Percentiles rank a stretch among this genome's conserved stretches.
These are phyloP conservation scores for Sapayoa aenigma DNA, from an alignment of 2,113 vertebrate genomes.

Conservation along the genomic window DNA sequence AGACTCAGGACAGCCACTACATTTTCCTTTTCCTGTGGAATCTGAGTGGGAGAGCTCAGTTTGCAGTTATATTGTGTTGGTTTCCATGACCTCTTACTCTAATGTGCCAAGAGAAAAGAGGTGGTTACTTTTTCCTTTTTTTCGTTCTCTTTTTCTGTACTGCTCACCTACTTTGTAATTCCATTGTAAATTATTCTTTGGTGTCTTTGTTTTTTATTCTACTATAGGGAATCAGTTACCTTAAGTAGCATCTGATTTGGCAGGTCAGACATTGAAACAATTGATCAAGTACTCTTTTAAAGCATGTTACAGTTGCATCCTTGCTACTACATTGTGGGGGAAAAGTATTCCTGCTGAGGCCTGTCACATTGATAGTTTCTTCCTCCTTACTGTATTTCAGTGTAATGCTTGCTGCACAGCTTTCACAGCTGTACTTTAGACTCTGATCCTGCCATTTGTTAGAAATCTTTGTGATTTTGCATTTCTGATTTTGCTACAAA, in stretches of 20 bases:
- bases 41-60: slow-evolving; percentile 23
- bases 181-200: background rate
- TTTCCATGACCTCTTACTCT: background rate
- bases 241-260: background rate
- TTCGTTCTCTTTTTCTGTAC: background rate
- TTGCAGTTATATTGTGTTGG: background rate
- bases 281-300: background rate
- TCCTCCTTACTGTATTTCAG: background rate
- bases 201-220: background rate
- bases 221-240: background rate
- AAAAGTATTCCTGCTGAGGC: background rate
- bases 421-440: background rate
- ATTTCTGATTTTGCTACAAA: background rate
- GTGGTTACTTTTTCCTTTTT: background rate
- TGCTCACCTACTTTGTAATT: background rate
- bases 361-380: background rate
- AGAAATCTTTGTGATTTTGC: background rate
- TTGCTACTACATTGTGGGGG: background rate
- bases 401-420: background rate
- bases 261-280: background rate
- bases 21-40: slow-evolving; percentile 29
- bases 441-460: background rate
- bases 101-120: background rate
- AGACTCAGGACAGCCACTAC: background rate
- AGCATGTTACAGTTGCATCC: background rate